Conservation (phyloP, 1,140 invertebrate species). For the Pseudomyrmex concolor region DNA sequence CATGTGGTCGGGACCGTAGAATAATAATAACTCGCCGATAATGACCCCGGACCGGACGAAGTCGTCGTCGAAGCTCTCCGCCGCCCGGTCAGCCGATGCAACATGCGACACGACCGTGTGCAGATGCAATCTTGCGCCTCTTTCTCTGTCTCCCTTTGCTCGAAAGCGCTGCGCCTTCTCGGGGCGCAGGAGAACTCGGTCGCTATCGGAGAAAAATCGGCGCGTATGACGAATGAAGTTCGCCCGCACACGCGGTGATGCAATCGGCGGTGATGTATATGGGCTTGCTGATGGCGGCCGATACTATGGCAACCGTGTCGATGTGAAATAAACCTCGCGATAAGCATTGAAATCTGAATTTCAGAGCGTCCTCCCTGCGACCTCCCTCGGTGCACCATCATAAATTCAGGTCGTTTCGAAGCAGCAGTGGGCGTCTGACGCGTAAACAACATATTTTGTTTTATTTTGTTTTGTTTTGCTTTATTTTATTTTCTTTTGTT, state of each 20-base stretch:
- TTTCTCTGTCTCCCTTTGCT: neutral
- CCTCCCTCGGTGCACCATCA: slow-evolving; percentile 35
- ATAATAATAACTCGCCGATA: slow-evolving; percentile 64
- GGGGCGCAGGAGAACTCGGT: slow-evolving; percentile 27
- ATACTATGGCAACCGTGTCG: slow-evolving; percentile 58
- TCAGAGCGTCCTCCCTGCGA: slow-evolving; percentile 28
- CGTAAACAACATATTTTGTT: slow-evolving; percentile 18
- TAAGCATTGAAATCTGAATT: slow-evolving; percentile 63
- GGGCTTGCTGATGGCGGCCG: slow-evolving; percentile 54
- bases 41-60: slow-evolving; percentile 46
- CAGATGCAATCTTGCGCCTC: slow-evolving; percentile 53
- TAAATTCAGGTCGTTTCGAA: slow-evolving; percentile 48
- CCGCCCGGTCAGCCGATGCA: slow-evolving; percentile 35
- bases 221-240: slow-evolving; percentile 60
- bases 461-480: neutral
- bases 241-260: slow-evolving; percentile 56
- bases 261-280: slow-evolving; percentile 58
- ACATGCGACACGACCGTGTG: slow-evolving; percentile 55
- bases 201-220: slow-evolving; percentile 60
- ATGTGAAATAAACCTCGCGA: slow-evolving; percentile 54
- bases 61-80: slow-evolving; percentile 35
- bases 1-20: slow-evolving; percentile 52
- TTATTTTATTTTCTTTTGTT: no score
- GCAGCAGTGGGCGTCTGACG: slow-evolving; percentile 16
- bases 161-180: slow-evolving; percentile 31